Evolutionary conservation across 2,113 vertebrate species (phyloP).

Genomic region (Nesospiza acunhae): DNA sequence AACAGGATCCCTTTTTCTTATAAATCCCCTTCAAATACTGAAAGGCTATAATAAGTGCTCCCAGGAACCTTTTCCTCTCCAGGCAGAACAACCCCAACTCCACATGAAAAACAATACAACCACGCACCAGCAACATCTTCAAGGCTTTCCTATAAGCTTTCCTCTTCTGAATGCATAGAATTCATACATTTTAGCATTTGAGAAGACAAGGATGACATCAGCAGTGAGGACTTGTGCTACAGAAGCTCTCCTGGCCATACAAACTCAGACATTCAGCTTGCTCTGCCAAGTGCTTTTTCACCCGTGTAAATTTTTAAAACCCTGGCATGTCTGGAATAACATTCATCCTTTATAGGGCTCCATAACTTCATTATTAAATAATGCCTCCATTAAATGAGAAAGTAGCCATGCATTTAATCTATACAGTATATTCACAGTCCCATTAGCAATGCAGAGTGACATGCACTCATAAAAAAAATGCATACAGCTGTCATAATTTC

Average conservation of each 20-base stretch:
- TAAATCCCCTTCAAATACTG: neutral
- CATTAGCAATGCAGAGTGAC: conserved; percentile 48
- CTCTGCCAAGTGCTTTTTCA: conserved; percentile 29
- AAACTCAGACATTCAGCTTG: neutral
- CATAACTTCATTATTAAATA: conserved; percentile 62
- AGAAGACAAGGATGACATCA: neutral
- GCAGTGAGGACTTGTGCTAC: neutral
- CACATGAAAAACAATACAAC: neutral
- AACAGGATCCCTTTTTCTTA: neutral
- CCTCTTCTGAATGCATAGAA: neutral
- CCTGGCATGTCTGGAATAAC: conserved; percentile 42
- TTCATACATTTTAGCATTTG: neutral
- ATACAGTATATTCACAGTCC: conserved; percentile 2
- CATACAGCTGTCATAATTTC: conserved; percentile 36
- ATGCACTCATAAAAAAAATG: conserved; percentile 22
- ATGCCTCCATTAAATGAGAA: conserved; percentile 49
- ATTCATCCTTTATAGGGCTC: conserved; percentile 35
- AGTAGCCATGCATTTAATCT: conserved; percentile 23
- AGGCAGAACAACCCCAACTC: neutral
- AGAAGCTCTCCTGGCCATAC: neutral
- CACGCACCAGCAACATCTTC: neutral
- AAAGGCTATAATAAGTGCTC: neutral
- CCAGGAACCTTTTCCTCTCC: neutral
- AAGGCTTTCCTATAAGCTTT: neutral
- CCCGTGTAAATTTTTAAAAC: conserved; percentile 35